These are phyloP conservation scores for Drosophila merina DNA, from an alignment of 2,888 invertebrate species.

Conservation along the genomic window DNA sequence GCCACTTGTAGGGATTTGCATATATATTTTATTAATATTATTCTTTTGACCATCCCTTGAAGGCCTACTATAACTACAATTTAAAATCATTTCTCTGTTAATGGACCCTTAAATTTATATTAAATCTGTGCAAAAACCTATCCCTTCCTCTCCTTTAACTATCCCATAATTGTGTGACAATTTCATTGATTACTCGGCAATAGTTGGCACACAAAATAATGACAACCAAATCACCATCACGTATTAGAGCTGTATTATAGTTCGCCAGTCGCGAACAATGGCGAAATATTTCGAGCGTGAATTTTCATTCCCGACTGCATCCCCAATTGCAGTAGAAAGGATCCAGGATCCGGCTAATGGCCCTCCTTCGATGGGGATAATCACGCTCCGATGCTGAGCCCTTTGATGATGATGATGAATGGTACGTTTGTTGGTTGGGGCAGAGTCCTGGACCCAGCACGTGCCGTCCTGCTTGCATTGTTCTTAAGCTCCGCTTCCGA, in stretches of 20 bases:
- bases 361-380: slow-evolving; percentile 39
- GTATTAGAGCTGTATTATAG: slow-evolving; percentile 63
- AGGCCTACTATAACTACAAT: not conserved
- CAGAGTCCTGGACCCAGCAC: slow-evolving; percentile 51
- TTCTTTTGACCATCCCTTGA: not conserved
- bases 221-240: slow-evolving; percentile 62
- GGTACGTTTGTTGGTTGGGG: slow-evolving; percentile 46
- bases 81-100: not conserved
- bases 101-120: too few relatives aligned
- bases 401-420: slow-evolving; percentile 65
- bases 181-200: slow-evolving; percentile 63
- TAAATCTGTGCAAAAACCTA: too few relatives aligned
- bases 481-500: slow-evolving; percentile 47
- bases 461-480: slow-evolving; percentile 52
- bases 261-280: slow-evolving; percentile 59
- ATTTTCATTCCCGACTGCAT: slow-evolving; percentile 50
- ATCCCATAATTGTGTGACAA: slow-evolving; percentile 63
- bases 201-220: slow-evolving; percentile 32
- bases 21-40: not conserved
- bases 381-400: slow-evolving; percentile 37
- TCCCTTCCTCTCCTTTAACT: slow-evolving; percentile 6
- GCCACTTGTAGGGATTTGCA: not conserved
- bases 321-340: slow-evolving; percentile 46
- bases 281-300: slow-evolving; percentile 60
- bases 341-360: slow-evolving; percentile 52